Evolutionary conservation across 1,140 invertebrate genomes (phyloP).

Genomic region (Lasaia peninsularis): DNA sequence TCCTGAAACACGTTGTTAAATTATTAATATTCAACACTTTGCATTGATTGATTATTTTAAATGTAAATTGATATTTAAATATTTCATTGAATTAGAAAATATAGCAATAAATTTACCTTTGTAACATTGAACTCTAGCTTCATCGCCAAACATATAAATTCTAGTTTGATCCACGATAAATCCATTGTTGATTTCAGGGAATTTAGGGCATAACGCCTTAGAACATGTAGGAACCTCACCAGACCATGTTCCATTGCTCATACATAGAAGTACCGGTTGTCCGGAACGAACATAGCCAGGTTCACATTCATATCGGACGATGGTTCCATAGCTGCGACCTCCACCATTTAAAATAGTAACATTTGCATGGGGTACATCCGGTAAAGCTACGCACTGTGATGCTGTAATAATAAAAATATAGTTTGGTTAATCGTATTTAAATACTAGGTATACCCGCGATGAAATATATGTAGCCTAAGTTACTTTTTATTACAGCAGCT

Average conservation of each 20-base stretch:
- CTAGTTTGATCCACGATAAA: conserved; percentile 87
- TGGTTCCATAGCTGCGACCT: conserved; percentile 95
- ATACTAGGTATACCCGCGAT: too few relatives aligned
- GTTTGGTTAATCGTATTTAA: too few relatives aligned
- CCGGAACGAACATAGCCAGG: conserved; percentile 93
- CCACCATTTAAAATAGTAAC: conserved; percentile 94
- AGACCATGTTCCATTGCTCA: conserved; percentile 98
- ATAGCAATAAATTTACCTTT: conserved; percentile 81
- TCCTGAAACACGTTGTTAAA: conserved; percentile 33
- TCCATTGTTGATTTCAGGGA: conserved; percentile 91
- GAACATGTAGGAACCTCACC: conserved; percentile 92
- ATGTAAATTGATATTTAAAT: too few relatives aligned
- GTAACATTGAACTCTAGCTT: conserved; percentile 94
- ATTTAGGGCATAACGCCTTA: conserved; percentile 88
- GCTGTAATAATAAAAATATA: conserved; percentile 77
- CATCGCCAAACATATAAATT: conserved; percentile 92
- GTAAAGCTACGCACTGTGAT: conserved; percentile 93
- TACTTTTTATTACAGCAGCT: too few relatives aligned
- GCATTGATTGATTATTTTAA: conserved; percentile 12
- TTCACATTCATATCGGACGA: conserved; percentile 96
- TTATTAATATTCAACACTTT: conserved; percentile 3
- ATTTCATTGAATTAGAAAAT: neutral
- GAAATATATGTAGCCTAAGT: too few relatives aligned
- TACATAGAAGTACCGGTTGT: conserved; percentile 94
- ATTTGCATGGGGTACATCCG: conserved; percentile 92